Conservation (phyloP, 2,113 vertebrate genomes). For the Pandion haliaetus region DNA sequence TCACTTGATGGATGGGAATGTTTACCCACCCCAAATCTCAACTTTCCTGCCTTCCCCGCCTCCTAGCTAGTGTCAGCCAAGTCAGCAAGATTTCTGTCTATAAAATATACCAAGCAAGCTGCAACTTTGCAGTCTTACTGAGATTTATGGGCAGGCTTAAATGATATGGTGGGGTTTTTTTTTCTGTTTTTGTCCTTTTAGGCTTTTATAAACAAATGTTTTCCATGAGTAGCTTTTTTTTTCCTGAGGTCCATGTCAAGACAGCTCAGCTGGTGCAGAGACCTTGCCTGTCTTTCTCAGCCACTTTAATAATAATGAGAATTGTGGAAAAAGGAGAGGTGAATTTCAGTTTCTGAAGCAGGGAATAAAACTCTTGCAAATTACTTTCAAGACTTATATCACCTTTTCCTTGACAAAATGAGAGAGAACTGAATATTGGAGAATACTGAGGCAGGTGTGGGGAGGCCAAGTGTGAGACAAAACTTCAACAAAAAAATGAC, state of each 20-base stretch:
- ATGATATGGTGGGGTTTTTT: not conserved
- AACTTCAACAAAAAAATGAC: not conserved
- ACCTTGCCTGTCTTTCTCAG: not conserved
- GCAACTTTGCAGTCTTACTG: not conserved
- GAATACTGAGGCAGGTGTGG: not conserved
- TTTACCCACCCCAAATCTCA: conserved; percentile 62
- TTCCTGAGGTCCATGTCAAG: not conserved
- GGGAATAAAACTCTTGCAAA: not conserved
- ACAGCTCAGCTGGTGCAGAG: not conserved
- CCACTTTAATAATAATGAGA: not conserved
- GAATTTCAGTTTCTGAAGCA: not conserved
- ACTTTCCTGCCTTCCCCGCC: conserved; percentile 10
- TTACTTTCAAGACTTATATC: not conserved
- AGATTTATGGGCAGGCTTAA: conserved; percentile 18
- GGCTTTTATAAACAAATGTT: conserved; percentile 40
- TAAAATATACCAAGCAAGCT: conserved; percentile 51
- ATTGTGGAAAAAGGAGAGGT: not conserved
- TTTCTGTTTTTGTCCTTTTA: conserved; percentile 1
- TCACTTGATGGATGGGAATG: conserved; percentile 18
- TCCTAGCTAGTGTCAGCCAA: conserved; percentile 37
- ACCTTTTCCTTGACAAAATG: not conserved
- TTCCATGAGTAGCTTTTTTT: conserved; percentile 41
- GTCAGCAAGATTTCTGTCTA: conserved; percentile 57
- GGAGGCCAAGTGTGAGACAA: not conserved
- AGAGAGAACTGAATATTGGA: not conserved